Base-by-base conservation (phyloP, 2,888 invertebrate species). In the Drosophila maculinotata region DNA sequence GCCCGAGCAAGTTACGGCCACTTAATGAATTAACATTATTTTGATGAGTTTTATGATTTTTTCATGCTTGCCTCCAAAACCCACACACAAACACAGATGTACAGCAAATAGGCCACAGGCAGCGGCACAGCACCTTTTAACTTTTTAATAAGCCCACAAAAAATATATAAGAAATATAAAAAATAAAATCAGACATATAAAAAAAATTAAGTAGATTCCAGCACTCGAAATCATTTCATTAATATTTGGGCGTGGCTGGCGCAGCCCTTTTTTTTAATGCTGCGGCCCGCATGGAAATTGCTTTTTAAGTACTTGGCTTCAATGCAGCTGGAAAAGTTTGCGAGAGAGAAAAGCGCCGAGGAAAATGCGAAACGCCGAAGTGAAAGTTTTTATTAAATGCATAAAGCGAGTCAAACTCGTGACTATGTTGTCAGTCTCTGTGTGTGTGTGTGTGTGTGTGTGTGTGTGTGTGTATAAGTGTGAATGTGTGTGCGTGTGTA, bases 1-100 rank as follows among this genome's bases (percentile, higher is more conserved):
- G 69, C 82, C 62, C 65, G 70, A 59, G 76, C 79, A 79, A 84
- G 84, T 84, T 84, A 84, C 81, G 66, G 84, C 84, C 84, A 85
- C 87, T 85, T 85, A 85, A 85, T 85, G 85, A 85, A 85, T 85
- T 85, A 85, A 85, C 85, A 87, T 85, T 85, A 82, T 87, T 85
- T 85, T 85, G 79, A 85, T 85, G 85, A 82, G 63, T 60, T 85
- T 84, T 84, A 83, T 81, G 87, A 70, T 77, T 73, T 75, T 70
- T 75, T 74, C 63, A 63, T 77, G 56, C 64, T 59, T 66, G 44
- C 38, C 33, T 26, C n/a, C 23, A 47, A 23, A 20, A 14, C 14
- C 20, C 1, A 15, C n/a, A 38, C 41, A 42, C 52, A 48, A 53
- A 51, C 73, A 63, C 60, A 45, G 53, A 28, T 26, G 17, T 17